A percentile compares a stretch with the other conserved stretches of the same genome.
phyloP scores from a whole-genome alignment of 2,113 vertebrate genomes.

The Engystomops pustulosus region DNA sequence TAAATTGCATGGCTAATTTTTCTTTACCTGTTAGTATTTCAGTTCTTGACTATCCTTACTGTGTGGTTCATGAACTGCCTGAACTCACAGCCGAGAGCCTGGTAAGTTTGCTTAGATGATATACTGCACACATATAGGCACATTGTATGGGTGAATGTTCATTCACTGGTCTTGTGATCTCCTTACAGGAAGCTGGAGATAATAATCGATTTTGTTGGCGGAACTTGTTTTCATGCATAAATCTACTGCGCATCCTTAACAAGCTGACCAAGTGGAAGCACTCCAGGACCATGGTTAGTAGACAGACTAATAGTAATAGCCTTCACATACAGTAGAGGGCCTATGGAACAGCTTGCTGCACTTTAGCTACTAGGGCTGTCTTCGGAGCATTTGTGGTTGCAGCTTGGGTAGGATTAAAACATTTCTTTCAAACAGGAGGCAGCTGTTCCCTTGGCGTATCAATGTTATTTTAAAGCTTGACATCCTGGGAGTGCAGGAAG shows the following conservation, averaged over 20 bases:
- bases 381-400: too few species aligned
- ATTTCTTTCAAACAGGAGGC: too few species aligned
- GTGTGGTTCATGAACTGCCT: slow-evolving; percentile 91
- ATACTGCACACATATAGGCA: too few species aligned
- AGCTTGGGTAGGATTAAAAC: too few species aligned
- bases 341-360: too few species aligned
- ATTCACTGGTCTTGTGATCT: background rate
- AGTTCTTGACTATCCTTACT: slow-evolving; percentile 93
- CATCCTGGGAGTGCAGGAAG: too few species aligned
- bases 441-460: too few species aligned
- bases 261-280: slow-evolving; percentile 99
- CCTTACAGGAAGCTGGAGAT: slow-evolving; percentile 91
- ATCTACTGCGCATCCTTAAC: slow-evolving; percentile 95
- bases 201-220: slow-evolving; percentile 99
- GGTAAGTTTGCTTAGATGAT: slow-evolving; percentile 73
- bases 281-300: slow-evolving; percentile 94
- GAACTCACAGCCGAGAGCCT: slow-evolving; percentile 96
- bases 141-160: background rate
- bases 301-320: too few species aligned
- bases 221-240: slow-evolving; percentile 97
- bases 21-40: slow-evolving; percentile 81
- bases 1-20: background rate
- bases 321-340: too few species aligned
- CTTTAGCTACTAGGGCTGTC: too few species aligned
- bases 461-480: too few species aligned